phyloP scores from a whole-genome alignment of 2,113 vertebrate genomes.

The Haplochromis burtoni region DNA sequence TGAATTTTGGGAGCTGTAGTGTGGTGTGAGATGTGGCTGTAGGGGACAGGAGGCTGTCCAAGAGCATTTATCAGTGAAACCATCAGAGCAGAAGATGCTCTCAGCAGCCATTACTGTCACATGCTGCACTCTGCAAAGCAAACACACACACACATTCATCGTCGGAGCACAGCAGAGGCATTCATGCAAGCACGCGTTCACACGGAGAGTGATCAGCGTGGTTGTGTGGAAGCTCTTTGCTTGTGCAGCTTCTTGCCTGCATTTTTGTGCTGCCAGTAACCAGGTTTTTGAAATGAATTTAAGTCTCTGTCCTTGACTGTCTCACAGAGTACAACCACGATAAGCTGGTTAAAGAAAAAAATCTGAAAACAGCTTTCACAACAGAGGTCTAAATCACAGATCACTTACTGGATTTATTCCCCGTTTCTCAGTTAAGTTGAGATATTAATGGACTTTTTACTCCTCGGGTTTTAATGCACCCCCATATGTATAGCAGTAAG shows the following conservation, averaged over 20 bases:
- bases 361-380: background rate
- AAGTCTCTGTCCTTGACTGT: background rate
- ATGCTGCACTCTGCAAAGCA: background rate
- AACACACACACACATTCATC: background rate
- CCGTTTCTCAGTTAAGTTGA: background rate
- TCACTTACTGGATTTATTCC: background rate
- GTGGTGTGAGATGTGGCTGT: background rate
- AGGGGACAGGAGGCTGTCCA: background rate
- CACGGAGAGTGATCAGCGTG: background rate
- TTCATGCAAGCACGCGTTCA: background rate
- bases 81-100: constrained; percentile 26
- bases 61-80: background rate
- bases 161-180: background rate
- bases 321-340: background rate
- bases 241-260: background rate
- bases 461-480: background rate
- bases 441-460: background rate
- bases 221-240: background rate
- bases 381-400: background rate
- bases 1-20: constrained; percentile 24
- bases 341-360: background rate
- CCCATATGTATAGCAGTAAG: background rate
- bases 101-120: constrained; percentile 1
- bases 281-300: background rate
- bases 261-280: background rate